These are phyloP conservation scores for Cotesia glomerata DNA, from an alignment of 1,140 invertebrate species.

Conservation along the genomic window DNA sequence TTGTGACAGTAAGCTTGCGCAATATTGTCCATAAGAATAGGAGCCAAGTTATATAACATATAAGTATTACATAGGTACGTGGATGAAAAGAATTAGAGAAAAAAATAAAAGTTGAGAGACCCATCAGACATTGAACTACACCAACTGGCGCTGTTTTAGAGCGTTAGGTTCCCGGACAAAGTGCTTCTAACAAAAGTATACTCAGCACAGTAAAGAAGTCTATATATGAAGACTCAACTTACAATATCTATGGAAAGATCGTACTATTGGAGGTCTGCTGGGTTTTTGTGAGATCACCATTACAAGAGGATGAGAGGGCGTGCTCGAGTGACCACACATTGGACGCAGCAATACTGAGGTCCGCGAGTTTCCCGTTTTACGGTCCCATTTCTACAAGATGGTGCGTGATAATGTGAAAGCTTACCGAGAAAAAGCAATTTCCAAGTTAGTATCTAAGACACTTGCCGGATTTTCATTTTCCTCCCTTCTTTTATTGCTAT, in stretches of 20 bases:
- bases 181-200: too few species aligned
- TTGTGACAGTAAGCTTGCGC: neutral
- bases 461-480: too few species aligned
- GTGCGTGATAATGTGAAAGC: conserved; percentile 58
- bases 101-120: too few species aligned
- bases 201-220: too few species aligned
- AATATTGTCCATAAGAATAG: conserved; percentile 1
- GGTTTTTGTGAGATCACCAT: conserved; percentile 14
- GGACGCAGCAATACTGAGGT: conserved; percentile 50
- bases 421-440: conserved; percentile 61
- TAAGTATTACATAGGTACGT: neutral
- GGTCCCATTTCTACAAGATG: conserved; percentile 60
- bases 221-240: too few species aligned
- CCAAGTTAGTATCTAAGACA: conserved; percentile 26
- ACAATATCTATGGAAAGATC: neutral
- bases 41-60: neutral
- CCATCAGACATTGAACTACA: too few species aligned
- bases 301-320: conserved; percentile 37
- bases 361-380: conserved; percentile 50
- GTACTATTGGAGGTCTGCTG: conserved; percentile 9
- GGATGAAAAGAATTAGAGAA: neutral
- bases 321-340: conserved; percentile 49
- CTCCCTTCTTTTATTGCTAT: too few species aligned
- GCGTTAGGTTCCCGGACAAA: too few species aligned
- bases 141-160: too few species aligned